Evolutionary conservation across 92 coral and sea anemone genomes (phyloP).

Genomic region (Porites cylindrica): DNA sequence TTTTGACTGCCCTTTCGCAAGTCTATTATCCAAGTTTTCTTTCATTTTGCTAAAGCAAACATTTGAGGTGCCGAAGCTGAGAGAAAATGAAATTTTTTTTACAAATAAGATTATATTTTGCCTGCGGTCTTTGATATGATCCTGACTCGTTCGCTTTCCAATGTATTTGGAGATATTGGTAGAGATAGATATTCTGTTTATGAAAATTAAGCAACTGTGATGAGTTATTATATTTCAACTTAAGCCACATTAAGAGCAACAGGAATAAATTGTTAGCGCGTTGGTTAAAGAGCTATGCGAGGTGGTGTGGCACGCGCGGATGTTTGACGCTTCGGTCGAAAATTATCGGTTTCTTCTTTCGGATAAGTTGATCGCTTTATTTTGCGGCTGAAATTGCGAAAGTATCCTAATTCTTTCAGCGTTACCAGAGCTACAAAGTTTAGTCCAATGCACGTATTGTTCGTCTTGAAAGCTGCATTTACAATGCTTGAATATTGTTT

Average conservation of each 20-base stretch:
- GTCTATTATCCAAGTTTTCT: slow-evolving; percentile 34
- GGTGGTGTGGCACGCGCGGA: neutral
- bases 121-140: neutral
- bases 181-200: slow-evolving; percentile 49
- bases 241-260: slow-evolving; percentile 40
- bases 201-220: slow-evolving; percentile 34
- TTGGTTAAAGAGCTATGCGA: slow-evolving; percentile 5
- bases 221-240: slow-evolving; percentile 45
- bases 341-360: neutral
- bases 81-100: slow-evolving; percentile 29
- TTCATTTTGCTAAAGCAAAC: slow-evolving; percentile 51
- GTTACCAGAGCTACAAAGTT: slow-evolving; percentile 79
- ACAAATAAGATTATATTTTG: slow-evolving; percentile 17
- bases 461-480: slow-evolving; percentile 58
- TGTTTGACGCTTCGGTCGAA: slow-evolving; percentile 22
- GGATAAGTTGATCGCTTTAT: neutral
- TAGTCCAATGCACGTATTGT: slow-evolving; percentile 61
- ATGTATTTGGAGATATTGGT: slow-evolving; percentile 40
- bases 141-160: slow-evolving; percentile 6
- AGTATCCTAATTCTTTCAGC: slow-evolving; percentile 48
- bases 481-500: slow-evolving; percentile 49
- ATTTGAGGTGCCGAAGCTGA: slow-evolving; percentile 15
- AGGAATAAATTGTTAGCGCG: slow-evolving; percentile 30
- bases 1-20: slow-evolving; percentile 59
- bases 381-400: slow-evolving; percentile 50